Percentiles rank a stretch among this genome's conserved stretches.
Conservation (phyloP, 2,113 vertebrate genomes). For the Mystacornis crossleyi region DNA sequence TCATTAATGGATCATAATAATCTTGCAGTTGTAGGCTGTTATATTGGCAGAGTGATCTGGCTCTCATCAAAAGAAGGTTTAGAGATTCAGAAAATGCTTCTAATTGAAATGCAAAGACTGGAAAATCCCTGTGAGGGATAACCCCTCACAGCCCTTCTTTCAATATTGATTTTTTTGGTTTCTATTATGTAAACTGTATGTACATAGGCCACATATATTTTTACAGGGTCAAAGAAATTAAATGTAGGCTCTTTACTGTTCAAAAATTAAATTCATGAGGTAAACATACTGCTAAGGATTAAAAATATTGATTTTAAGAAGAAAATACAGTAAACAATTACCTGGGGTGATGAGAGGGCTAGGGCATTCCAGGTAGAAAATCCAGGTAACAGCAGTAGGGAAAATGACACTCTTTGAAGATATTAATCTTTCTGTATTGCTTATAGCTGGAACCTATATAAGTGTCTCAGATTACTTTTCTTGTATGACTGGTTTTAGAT, state of each 20-base stretch:
- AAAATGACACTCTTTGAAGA: background rate
- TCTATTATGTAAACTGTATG: background rate
- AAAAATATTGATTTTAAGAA: background rate
- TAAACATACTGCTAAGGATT: background rate
- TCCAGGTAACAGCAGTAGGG: background rate
- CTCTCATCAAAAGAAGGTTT: background rate
- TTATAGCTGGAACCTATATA: background rate
- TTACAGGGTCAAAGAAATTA: background rate
- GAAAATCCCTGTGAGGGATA: background rate
- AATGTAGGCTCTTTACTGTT: background rate
- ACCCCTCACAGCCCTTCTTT: accelerated
- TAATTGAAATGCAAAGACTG: background rate
- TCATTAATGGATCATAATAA: background rate
- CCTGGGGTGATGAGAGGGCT: background rate
- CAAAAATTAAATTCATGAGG: background rate
- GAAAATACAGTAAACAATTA: background rate
- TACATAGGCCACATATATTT: background rate
- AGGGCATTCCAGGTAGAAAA: background rate
- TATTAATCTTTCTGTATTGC: background rate
- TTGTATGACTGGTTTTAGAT: background rate
- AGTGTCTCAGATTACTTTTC: background rate
- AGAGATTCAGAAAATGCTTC: background rate
- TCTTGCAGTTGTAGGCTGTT: background rate
- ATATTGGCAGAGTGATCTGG: background rate
- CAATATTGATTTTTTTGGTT: background rate